Conservation (phyloP, 2,888 invertebrate species). For the Phymatocera aterrima region DNA sequence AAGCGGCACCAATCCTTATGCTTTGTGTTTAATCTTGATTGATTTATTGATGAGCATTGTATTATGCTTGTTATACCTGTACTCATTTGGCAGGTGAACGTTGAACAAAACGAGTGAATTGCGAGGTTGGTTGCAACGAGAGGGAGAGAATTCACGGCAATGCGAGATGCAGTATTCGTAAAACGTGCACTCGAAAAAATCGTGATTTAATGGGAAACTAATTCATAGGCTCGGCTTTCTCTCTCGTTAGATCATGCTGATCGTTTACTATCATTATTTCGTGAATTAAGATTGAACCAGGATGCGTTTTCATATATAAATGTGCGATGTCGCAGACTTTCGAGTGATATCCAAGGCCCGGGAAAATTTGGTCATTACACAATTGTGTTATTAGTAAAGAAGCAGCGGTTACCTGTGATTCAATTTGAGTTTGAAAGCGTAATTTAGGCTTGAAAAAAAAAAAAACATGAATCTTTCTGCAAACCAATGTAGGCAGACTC, state of each 20-base stretch:
- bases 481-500: too few relatives aligned
- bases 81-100: background rate
- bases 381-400: conserved; percentile 1
- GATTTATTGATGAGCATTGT: background rate
- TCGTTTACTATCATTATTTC: background rate
- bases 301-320: background rate
- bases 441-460: background rate
- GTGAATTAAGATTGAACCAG: background rate
- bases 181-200: background rate
- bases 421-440: background rate
- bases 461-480: background rate
- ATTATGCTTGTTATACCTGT: too few relatives aligned
- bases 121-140: background rate
- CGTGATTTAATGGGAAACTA: too few relatives aligned
- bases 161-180: too few relatives aligned
- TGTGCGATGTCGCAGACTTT: background rate
- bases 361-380: conserved; percentile 2
- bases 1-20: background rate
- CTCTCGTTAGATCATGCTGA: background rate
- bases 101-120: background rate
- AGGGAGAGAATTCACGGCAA: background rate
- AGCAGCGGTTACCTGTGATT: background rate
- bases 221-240: background rate
- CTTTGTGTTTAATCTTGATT: conserved; percentile 1
- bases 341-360: background rate